Evolutionary conservation across 2,797 vertebrate species (phyloP), one percentile per base, ranked within the genome.

Genomic region (Danio choprae): DNA sequence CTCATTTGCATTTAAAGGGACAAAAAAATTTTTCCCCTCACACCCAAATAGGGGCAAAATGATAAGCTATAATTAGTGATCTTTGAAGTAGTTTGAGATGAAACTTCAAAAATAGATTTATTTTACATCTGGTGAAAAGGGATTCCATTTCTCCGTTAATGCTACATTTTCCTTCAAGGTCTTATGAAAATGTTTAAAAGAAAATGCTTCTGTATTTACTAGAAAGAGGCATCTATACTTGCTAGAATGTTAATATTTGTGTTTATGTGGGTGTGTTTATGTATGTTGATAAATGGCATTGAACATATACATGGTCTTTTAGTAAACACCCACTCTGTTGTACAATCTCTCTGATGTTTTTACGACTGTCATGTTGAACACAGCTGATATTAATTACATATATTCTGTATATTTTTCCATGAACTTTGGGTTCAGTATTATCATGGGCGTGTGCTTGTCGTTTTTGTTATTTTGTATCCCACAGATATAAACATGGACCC

Each of bases 371-470:
- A 29, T 8, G 44, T 67, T 67, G 46, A 67, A 67, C 50, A 71
- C 36, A 55, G n/a, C 36, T 40, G 36, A 55, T 53, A 41, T 15
- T 70, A 29, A 67, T 48, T 67, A 29, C 29, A 67, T 48, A 29
- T 29, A 29, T 46, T 46, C 10, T 51, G 22, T 87, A 84, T 70
- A 51, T 53, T 53, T 38, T 55, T 70, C 1, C 22, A 29, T 20
- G 22, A 68, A 48, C 38, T 46, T 50, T 69, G 50, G 48, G 50
- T 7, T 53, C 36, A 40, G 36, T 18, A 18, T n/a, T 46, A 46
- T 16, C 58, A 75, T 81, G 71, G 62, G 60, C 80, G 11, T 78
- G 86, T 83, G 82, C 65, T 38, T 84, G 82, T 84, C 46, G 43
- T 55, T 77, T 76, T 40, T 55, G 62, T 53, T 68, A 29, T 46